These are phyloP conservation scores for Machimus atricapillus DNA, from an alignment of 2,888 invertebrate genomes.

Conservation along the genomic window DNA sequence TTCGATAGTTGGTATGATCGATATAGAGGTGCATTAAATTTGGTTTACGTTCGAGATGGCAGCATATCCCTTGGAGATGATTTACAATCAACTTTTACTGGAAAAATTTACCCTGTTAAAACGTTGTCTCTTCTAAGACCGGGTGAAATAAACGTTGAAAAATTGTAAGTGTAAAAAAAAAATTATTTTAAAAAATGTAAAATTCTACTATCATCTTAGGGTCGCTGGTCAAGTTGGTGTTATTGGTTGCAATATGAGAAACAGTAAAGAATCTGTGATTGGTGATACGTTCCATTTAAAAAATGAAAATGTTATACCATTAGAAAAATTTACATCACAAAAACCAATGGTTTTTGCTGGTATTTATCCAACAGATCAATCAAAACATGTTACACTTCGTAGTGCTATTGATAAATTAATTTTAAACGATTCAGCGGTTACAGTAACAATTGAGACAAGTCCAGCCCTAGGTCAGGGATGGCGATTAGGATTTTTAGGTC, in stretches of 20 bases:
- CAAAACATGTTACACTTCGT: slow-evolving; percentile 76
- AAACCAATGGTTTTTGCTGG: slow-evolving; percentile 89
- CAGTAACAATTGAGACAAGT: slow-evolving; percentile 80
- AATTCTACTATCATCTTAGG: slow-evolving; percentile 54
- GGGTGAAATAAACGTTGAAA: slow-evolving; percentile 70
- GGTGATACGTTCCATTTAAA: slow-evolving; percentile 77
- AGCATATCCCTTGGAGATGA: slow-evolving; percentile 74
- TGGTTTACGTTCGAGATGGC: slow-evolving; percentile 82
- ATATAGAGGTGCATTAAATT: slow-evolving; percentile 80
- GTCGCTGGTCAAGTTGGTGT: slow-evolving; percentile 94
- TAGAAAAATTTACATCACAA: slow-evolving; percentile 71
- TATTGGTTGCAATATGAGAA: slow-evolving; percentile 80
- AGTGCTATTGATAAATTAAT: slow-evolving; percentile 88
- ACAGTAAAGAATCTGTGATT: slow-evolving; percentile 74
- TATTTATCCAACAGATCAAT: slow-evolving; percentile 86
- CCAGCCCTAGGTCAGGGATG: slow-evolving; percentile 89
- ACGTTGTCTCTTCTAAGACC: slow-evolving; percentile 83
- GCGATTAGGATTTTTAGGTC: slow-evolving; percentile 85
- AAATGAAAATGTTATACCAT: slow-evolving; percentile 58
- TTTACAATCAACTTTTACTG: slow-evolving; percentile 74
- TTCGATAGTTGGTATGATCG: slow-evolving; percentile 96
- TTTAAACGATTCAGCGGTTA: slow-evolving; percentile 94
- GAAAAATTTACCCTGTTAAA: slow-evolving; percentile 80
- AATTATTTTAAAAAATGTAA: not conserved
- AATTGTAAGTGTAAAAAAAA: slow-evolving; percentile 65